phyloP scores from a whole-genome alignment of 2,888 invertebrate species.

The Matsumyia berberina region DNA sequence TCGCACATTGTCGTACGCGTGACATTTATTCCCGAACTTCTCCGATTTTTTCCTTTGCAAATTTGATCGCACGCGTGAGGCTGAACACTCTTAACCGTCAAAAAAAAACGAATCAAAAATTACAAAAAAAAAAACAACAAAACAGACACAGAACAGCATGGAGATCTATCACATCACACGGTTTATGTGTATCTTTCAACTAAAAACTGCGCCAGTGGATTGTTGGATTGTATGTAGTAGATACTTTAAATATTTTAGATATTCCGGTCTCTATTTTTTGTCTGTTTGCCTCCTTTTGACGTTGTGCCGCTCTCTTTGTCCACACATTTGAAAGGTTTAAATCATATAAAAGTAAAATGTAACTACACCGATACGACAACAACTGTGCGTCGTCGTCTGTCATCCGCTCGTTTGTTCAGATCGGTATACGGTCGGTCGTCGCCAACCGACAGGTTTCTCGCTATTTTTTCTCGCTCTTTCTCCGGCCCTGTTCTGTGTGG shows the following conservation, averaged over 20 bases:
- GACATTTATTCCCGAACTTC: conserved; percentile 22
- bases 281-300: conserved; percentile 27
- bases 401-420: conserved; percentile 57
- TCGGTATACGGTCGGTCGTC: conserved; percentile 34
- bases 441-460: conserved; percentile 69
- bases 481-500: conserved; percentile 3
- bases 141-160: conserved; percentile 36
- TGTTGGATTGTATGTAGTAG: conserved; percentile 55
- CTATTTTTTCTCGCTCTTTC: conserved; percentile 52
- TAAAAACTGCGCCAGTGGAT: conserved; percentile 62
- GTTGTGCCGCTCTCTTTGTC: conserved; percentile 34
- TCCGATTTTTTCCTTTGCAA: conserved; percentile 17
- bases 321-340: conserved; percentile 65
- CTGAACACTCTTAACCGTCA: conserved; percentile 46
- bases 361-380: conserved; percentile 50
- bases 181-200: conserved; percentile 72
- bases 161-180: conserved; percentile 65
- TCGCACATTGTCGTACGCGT: conserved; percentile 16
- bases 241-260: conserved; percentile 68
- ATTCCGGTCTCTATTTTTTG: conserved; percentile 54
- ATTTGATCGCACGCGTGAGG: conserved; percentile 60
- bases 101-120: conserved; percentile 15
- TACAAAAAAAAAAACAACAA: conserved; percentile 7
- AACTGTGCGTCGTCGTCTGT: conserved; percentile 53
- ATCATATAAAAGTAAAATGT: conserved; percentile 57